These are phyloP conservation scores for Aphelocoma californica DNA, from an alignment of 2,797 vertebrate genomes.

Conservation along the genomic window DNA sequence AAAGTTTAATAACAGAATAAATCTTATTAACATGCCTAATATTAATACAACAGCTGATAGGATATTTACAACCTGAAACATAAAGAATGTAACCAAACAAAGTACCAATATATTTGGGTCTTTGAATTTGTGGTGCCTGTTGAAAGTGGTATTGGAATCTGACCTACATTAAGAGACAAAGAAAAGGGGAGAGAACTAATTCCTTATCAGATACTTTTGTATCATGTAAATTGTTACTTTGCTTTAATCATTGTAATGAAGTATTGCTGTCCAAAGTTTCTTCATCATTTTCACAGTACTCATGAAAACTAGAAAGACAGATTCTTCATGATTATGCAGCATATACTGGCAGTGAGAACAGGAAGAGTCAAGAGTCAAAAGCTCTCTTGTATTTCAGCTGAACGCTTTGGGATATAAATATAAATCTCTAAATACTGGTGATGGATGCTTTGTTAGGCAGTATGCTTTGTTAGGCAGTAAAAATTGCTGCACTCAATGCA, in stretches of 20 bases:
- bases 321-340: background rate
- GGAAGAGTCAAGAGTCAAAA: background rate
- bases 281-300: background rate
- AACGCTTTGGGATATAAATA: slow-evolving; percentile 4
- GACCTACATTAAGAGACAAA: background rate
- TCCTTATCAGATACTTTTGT: background rate
- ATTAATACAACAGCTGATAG: background rate
- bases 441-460: background rate
- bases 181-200: background rate
- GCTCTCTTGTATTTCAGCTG: background rate
- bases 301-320: background rate
- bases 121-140: background rate
- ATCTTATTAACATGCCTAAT: background rate
- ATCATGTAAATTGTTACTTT: background rate
- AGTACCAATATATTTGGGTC: background rate
- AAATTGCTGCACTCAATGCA: background rate
- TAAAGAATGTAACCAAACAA: background rate
- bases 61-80: background rate
- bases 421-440: background rate
- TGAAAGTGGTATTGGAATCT: background rate
- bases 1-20: background rate
- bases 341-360: background rate
- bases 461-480: background rate
- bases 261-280: background rate
- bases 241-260: background rate